These are phyloP conservation scores for Limenitis camilla DNA, from an alignment of 2,888 invertebrate genomes.

Conservation along the genomic window DNA sequence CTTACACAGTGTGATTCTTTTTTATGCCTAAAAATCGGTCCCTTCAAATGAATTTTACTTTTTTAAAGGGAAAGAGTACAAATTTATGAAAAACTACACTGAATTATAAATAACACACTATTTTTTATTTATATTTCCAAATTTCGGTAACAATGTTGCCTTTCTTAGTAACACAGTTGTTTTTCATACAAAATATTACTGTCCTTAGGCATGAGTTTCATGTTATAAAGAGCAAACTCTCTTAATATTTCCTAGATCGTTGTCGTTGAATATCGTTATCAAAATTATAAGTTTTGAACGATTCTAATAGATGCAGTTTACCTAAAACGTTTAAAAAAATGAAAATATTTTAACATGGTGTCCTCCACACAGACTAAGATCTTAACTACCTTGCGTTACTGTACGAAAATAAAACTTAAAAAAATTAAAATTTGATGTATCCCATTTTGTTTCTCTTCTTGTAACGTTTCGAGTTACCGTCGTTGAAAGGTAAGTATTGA, in stretches of 20 bases:
- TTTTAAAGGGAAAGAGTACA: background rate
- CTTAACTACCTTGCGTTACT: background rate
- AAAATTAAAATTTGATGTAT: background rate
- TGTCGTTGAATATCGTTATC: background rate
- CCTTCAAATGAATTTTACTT: too few relatives aligned
- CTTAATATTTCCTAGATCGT: background rate
- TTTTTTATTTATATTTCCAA: background rate
- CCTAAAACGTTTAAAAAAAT: background rate
- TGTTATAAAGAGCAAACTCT: background rate
- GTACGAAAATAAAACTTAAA: background rate
- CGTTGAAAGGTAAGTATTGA: too few relatives aligned
- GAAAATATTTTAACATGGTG: background rate
- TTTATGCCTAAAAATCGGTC: too few relatives aligned
- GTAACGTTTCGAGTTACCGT: background rate
- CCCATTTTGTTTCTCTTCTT: background rate
- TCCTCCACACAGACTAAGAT: background rate
- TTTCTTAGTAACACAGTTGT: background rate
- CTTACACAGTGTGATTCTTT: too few relatives aligned
- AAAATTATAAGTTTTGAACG: too few relatives aligned
- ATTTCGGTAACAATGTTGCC: background rate
- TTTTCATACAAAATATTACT: background rate
- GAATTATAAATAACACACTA: background rate
- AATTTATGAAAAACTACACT: background rate
- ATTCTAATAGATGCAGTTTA: background rate
- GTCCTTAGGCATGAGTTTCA: background rate